Conservation (phyloP, 1,140 invertebrate species). For the Sitobion miscanthi region DNA sequence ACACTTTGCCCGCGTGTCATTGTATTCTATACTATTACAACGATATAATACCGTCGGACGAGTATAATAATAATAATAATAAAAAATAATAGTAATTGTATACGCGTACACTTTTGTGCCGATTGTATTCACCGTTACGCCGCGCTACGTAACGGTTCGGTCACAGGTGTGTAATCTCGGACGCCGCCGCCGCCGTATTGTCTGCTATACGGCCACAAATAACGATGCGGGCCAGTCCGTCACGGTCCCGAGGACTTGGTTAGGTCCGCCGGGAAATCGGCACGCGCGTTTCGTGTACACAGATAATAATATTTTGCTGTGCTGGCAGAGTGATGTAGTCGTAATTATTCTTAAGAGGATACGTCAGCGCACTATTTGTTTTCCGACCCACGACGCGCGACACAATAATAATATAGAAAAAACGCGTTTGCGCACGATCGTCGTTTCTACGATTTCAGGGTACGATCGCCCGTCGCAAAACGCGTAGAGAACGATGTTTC, state of each 20-base stretch:
- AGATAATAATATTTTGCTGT: neutral
- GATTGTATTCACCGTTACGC: conserved; percentile 19
- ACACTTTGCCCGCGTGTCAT: neutral
- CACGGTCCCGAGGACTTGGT: neutral
- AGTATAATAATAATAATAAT: neutral
- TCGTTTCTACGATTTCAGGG: too few species aligned
- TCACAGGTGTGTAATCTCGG: conserved; percentile 23
- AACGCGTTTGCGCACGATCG: too few species aligned
- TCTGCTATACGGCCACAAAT: neutral
- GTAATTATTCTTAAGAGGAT: neutral
- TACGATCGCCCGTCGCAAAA: too few species aligned
- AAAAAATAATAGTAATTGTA: neutral
- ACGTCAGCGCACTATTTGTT: too few species aligned
- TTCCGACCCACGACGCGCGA: too few species aligned
- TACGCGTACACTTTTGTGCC: neutral
- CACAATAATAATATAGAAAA: too few species aligned
- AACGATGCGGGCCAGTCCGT: neutral
- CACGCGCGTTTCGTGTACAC: neutral
- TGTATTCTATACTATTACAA: neutral
- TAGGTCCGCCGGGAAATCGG: neutral
- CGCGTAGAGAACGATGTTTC: too few species aligned
- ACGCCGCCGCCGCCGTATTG: neutral
- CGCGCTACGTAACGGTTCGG: conserved; percentile 37
- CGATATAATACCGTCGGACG: neutral
- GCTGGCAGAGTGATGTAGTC: neutral